Percentiles rank a stretch among this genome's conserved stretches.
phyloP scores from a whole-genome alignment of 2,888 invertebrate genomes.

The Parnassius smintheus region DNA sequence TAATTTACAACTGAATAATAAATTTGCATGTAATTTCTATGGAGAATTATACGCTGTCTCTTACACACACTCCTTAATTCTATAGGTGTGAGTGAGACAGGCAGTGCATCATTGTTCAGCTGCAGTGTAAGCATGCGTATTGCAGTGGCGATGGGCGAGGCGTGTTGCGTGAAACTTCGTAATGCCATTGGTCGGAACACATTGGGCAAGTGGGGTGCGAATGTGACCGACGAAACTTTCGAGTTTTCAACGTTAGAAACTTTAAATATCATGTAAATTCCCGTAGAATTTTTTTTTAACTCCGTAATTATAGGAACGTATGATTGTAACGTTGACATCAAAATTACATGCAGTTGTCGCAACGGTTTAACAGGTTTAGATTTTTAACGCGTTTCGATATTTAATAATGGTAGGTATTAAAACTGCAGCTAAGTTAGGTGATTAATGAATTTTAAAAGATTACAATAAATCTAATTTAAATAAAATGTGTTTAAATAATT shows the following conservation, averaged over 20 bases:
- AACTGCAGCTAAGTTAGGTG: no score
- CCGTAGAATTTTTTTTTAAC: no score
- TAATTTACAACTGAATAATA: conserved; percentile 76
- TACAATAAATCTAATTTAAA: no score
- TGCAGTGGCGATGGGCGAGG: conserved; percentile 71
- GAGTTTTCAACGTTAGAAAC: conserved; percentile 45
- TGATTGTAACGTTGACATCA: no score
- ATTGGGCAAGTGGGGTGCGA: conserved; percentile 64
- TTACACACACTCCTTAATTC: conserved; percentile 37
- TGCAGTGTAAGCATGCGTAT: conserved; percentile 71
- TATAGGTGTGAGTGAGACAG: conserved; percentile 55
- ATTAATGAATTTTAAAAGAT: no score
- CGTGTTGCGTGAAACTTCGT: conserved; percentile 54
- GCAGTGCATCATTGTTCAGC: conserved; percentile 44
- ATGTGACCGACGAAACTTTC: conserved; percentile 32
- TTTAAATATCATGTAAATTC: conserved; percentile 35
- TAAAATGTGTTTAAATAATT: no score
- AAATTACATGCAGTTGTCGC: no score
- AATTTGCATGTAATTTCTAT: conserved; percentile 72
- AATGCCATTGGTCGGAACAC: conserved; percentile 58
- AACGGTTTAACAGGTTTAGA: no score
- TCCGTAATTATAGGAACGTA: no score
- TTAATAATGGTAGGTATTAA: no score
- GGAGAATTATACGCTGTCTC: conserved; percentile 51
- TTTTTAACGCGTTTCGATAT: no score